Evolutionary conservation across 2,888 invertebrate species (phyloP).

Genomic region (Philonicus albiceps): DNA sequence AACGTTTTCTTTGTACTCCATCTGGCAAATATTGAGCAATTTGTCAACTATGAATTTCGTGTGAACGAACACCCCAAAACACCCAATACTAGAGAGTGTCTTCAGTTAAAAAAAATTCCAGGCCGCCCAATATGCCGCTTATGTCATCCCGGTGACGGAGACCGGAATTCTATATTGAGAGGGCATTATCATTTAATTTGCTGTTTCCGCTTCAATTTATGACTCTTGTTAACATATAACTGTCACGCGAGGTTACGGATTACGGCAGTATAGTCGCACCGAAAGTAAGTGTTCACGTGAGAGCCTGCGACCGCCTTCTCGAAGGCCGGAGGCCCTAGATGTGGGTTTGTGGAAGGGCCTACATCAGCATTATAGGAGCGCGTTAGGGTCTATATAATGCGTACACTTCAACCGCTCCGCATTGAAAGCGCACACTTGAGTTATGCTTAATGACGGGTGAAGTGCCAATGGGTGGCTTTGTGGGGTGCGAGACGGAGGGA

Average conservation of each 20-base stretch:
- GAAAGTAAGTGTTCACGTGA: neutral
- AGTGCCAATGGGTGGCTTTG: conserved; percentile 22
- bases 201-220: conserved; percentile 40
- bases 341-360: neutral
- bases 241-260: conserved; percentile 36
- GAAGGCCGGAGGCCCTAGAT: neutral
- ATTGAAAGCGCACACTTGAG: conserved; percentile 23
- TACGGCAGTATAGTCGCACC: neutral
- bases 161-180: conserved; percentile 20
- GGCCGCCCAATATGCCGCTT: neutral
- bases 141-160: conserved; percentile 1
- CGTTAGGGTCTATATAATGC: conserved; percentile 6
- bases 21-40: neutral
- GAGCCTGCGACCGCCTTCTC: neutral
- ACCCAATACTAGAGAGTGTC: neutral
- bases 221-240: conserved; percentile 42
- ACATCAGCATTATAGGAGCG: conserved; percentile 15
- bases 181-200: conserved; percentile 36
- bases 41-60: neutral
- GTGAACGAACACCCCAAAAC: neutral
- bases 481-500: neutral
- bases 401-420: conserved; percentile 16
- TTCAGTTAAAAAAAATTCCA: neutral
- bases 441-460: conserved; percentile 33
- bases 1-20: neutral